Percentiles rank a stretch among this genome's conserved stretches.
phyloP scores from a whole-genome alignment of 2,797 vertebrate genomes.

The Falco berigora region DNA sequence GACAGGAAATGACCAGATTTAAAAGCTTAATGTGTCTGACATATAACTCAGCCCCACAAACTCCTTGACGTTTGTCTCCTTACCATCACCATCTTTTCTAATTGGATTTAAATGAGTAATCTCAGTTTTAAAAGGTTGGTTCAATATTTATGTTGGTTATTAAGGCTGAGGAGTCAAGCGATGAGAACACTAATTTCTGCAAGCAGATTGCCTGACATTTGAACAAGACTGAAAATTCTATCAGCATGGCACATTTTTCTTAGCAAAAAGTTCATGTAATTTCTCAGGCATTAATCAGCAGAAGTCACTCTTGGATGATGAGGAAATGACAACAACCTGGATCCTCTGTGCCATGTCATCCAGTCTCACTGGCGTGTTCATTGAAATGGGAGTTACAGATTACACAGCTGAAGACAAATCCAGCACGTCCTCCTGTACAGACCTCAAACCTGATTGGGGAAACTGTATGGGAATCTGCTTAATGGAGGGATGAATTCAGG shows the following conservation, averaged over 20 bases:
- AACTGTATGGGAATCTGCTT: background rate
- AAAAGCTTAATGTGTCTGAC: background rate
- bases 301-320: background rate
- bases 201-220: conserved; percentile 58
- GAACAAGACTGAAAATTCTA: conserved; percentile 28
- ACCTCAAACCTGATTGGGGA: background rate
- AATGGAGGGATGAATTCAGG: background rate
- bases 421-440: background rate
- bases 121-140: conserved; percentile 52
- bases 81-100: background rate
- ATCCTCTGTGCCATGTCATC: accelerated
- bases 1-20: conserved; percentile 19
- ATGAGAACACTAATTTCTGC: conserved; percentile 26
- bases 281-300: conserved; percentile 24
- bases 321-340: background rate
- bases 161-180: conserved; percentile 31
- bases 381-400: background rate
- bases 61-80: conserved; percentile 40
- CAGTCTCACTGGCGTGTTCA: background rate
- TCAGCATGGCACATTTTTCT: conserved; percentile 7
- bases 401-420: background rate
- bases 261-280: background rate
- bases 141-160: conserved; percentile 44
- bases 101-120: conserved; percentile 38
- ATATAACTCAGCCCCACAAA: background rate